Conservation (phyloP, 1,140 invertebrate genomes). For the Melitaea cinxia region DNA sequence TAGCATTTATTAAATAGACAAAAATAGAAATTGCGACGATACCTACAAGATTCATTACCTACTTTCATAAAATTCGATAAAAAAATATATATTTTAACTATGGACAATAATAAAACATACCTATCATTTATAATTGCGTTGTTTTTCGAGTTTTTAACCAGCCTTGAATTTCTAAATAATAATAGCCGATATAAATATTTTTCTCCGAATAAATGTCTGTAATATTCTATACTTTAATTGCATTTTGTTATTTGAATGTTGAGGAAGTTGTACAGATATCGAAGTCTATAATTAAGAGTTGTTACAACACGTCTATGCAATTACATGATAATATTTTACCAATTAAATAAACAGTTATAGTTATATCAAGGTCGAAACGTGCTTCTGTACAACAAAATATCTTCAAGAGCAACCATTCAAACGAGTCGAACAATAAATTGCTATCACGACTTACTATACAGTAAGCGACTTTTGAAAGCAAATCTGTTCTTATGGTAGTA, state of each 20-base stretch:
- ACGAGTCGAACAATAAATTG: not conserved
- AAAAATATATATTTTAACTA: too few relatives aligned
- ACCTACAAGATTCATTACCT: too few relatives aligned
- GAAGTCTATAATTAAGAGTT: conserved; percentile 21
- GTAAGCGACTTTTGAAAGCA: not conserved
- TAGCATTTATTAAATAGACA: too few relatives aligned
- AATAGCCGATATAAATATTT: too few relatives aligned
- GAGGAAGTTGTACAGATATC: conserved; percentile 10
- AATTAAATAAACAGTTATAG: conserved; percentile 20
- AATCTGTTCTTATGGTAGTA: not conserved
- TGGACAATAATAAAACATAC: too few relatives aligned
- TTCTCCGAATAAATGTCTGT: too few relatives aligned
- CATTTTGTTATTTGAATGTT: conserved; percentile 1
- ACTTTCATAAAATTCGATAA: too few relatives aligned
- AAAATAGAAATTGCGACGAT: too few relatives aligned
- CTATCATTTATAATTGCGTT: too few relatives aligned
- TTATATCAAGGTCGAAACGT: conserved; percentile 18
- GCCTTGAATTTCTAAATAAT: too few relatives aligned
- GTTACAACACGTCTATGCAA: conserved; percentile 10
- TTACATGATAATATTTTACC: conserved; percentile 13
- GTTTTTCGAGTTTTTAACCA: too few relatives aligned
- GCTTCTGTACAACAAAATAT: conserved; percentile 18
- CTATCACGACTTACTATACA: not conserved
- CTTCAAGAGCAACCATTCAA: conserved; percentile 10
- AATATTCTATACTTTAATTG: conserved; percentile 14